Conservation (phyloP, 2,888 invertebrate species). For the Trissonchulus latispiculum region DNA sequence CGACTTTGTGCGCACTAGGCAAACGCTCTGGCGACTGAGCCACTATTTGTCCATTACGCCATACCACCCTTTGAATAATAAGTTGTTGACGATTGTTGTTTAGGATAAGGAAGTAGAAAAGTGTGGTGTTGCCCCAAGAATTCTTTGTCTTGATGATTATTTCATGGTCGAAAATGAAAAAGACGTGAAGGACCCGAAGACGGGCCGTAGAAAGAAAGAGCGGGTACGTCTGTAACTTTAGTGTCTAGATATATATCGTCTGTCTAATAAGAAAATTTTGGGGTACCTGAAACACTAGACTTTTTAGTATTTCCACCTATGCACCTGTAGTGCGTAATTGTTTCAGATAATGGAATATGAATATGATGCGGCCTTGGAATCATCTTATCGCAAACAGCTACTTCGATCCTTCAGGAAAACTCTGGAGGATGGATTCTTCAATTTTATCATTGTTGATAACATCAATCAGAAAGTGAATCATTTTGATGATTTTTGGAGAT, state of each 20-base stretch:
- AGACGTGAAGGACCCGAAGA: slow-evolving; percentile 49
- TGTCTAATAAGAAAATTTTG: too few relatives aligned
- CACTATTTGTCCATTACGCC: too few relatives aligned
- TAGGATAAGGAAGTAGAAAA: slow-evolving; percentile 65
- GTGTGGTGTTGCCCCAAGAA: slow-evolving; percentile 76
- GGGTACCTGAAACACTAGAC: too few relatives aligned
- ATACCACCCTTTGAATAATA: too few relatives aligned
- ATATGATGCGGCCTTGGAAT: slow-evolving; percentile 72
- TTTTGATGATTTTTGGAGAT: slow-evolving; percentile 78
- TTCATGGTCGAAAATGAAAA: slow-evolving; percentile 58
- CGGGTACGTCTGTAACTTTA: slow-evolving; percentile 21
- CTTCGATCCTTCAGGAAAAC: slow-evolving; percentile 81
- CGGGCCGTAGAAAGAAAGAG: slow-evolving; percentile 58
- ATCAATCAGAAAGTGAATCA: slow-evolving; percentile 69
- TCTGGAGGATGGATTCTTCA: slow-evolving; percentile 75
- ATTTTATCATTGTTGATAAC: slow-evolving; percentile 83
- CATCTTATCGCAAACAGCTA: slow-evolving; percentile 66
- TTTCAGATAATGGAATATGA: slow-evolving; percentile 69
- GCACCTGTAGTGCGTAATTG: too few relatives aligned
- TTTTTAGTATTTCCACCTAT: too few relatives aligned
- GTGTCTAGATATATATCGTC: too few relatives aligned
- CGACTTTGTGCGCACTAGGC: too few relatives aligned
- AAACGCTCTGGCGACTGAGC: too few relatives aligned
- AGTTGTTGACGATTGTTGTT: too few relatives aligned
- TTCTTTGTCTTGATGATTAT: slow-evolving; percentile 87